phyloP scores from a whole-genome alignment of 2,888 invertebrate genomes.

The Caenorhabditis virilis region DNA sequence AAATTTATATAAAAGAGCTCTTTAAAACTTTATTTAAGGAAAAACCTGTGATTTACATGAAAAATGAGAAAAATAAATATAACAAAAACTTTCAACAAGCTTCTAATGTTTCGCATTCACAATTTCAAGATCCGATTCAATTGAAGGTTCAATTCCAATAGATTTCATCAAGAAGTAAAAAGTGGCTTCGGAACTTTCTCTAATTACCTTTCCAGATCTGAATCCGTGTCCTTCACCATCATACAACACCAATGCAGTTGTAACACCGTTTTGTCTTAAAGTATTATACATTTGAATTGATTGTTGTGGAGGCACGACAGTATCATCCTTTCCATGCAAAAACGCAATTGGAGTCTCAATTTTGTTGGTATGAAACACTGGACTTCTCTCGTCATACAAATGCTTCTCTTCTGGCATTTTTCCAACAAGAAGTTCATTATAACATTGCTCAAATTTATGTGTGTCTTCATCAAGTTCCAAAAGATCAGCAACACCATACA shows the following conservation, averaged over 20 bases:
- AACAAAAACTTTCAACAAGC: background rate
- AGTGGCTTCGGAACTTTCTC: slow-evolving; percentile 69
- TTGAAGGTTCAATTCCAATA: slow-evolving; percentile 51
- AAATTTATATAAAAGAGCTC: background rate
- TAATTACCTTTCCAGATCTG: slow-evolving; percentile 69
- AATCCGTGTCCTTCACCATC: slow-evolving; percentile 72
- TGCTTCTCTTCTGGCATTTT: slow-evolving; percentile 49
- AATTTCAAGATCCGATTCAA: slow-evolving; percentile 18
- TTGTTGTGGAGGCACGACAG: slow-evolving; percentile 70
- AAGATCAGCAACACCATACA: slow-evolving; percentile 71
- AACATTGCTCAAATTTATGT: slow-evolving; percentile 71
- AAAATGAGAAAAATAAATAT: background rate
- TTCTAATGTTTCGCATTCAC: slow-evolving; percentile 8
- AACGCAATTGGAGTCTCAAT: slow-evolving; percentile 70
- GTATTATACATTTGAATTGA: slow-evolving; percentile 70
- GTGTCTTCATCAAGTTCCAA: slow-evolving; percentile 64
- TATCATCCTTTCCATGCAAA: slow-evolving; percentile 70
- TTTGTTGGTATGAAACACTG: slow-evolving; percentile 69
- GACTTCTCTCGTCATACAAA: slow-evolving; percentile 65
- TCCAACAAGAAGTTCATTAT: slow-evolving; percentile 69
- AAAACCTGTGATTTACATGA: background rate
- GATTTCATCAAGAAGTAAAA: slow-evolving; percentile 69
- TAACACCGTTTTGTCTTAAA: slow-evolving; percentile 69
- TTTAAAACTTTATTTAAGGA: background rate
- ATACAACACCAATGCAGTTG: slow-evolving; percentile 69